phyloP scores from a whole-genome alignment of 1,140 invertebrate species.

The Halictus rubicundus region DNA sequence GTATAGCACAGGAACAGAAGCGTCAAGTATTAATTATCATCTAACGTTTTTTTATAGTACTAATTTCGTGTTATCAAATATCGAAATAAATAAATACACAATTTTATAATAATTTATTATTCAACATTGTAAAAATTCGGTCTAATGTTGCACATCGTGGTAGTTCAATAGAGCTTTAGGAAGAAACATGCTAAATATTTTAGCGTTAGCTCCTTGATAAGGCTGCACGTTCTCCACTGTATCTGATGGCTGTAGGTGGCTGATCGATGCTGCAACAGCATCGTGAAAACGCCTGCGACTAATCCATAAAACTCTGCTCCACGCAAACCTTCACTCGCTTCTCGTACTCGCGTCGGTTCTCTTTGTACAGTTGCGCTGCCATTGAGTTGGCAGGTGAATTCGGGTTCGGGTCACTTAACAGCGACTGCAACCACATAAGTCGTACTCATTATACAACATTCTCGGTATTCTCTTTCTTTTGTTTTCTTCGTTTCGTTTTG shows the following conservation, averaged over 20 bases:
- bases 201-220: constrained; percentile 77
- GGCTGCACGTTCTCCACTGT: constrained; percentile 74
- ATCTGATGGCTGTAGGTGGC: constrained; percentile 71
- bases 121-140: constrained; percentile 80
- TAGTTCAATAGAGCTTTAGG: constrained; percentile 73
- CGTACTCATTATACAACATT: constrained; percentile 67
- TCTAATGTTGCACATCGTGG: constrained; percentile 76
- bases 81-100: constrained; percentile 80
- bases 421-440: constrained; percentile 87
- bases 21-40: constrained; percentile 46
- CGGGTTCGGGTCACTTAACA: constrained; percentile 97
- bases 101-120: constrained; percentile 80
- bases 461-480: constrained; percentile 1
- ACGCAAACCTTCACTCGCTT: constrained; percentile 98
- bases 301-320: constrained; percentile 97
- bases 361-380: constrained; percentile 97
- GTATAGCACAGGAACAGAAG: constrained; percentile 63
- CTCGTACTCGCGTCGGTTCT: constrained; percentile 97
- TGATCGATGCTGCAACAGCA: constrained; percentile 70
- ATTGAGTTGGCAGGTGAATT: constrained; percentile 98
- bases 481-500: neutral
- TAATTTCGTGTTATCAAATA: constrained; percentile 70
- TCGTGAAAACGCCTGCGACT: constrained; percentile 79
- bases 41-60: constrained; percentile 63
- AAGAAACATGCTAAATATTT: constrained; percentile 75